Evolutionary conservation across 2,888 invertebrate genomes (phyloP).

Genomic region (Cryptocephalus primarius): DNA sequence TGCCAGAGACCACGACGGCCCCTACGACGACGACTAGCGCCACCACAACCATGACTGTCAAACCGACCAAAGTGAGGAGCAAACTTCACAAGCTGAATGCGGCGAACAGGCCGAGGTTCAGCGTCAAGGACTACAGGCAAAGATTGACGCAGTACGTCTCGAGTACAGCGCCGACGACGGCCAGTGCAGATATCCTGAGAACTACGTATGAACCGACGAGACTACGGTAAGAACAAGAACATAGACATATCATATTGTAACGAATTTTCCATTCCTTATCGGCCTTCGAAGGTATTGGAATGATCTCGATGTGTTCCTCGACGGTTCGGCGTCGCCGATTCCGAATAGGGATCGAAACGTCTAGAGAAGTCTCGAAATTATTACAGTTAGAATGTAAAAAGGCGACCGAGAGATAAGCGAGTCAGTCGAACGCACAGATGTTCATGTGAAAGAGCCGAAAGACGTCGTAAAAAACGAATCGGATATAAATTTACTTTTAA

Average conservation of each 20-base stretch:
- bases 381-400: too few relatives aligned
- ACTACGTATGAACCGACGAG: slow-evolving; percentile 10
- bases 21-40: slow-evolving; percentile 31
- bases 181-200: slow-evolving; percentile 11
- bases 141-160: slow-evolving; percentile 46
- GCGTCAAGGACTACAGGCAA: slow-evolving; percentile 65
- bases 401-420: too few relatives aligned
- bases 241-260: too few relatives aligned
- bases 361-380: too few relatives aligned
- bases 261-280: neutral
- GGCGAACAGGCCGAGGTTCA: slow-evolving; percentile 57
- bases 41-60: slow-evolving; percentile 27
- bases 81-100: slow-evolving; percentile 44
- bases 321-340: too few relatives aligned
- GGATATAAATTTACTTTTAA: too few relatives aligned
- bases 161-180: slow-evolving; percentile 32
- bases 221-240: slow-evolving; percentile 12
- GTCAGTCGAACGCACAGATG: too few relatives aligned
- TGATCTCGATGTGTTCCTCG: too few relatives aligned
- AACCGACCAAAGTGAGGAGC: slow-evolving; percentile 20
- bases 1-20: slow-evolving; percentile 19
- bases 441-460: too few relatives aligned
- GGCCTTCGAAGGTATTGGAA: too few relatives aligned
- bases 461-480: too few relatives aligned
- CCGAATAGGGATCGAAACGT: neutral